Conservation (phyloP, 2,888 invertebrate genomes). For the Dromius quadrimaculatus region DNA sequence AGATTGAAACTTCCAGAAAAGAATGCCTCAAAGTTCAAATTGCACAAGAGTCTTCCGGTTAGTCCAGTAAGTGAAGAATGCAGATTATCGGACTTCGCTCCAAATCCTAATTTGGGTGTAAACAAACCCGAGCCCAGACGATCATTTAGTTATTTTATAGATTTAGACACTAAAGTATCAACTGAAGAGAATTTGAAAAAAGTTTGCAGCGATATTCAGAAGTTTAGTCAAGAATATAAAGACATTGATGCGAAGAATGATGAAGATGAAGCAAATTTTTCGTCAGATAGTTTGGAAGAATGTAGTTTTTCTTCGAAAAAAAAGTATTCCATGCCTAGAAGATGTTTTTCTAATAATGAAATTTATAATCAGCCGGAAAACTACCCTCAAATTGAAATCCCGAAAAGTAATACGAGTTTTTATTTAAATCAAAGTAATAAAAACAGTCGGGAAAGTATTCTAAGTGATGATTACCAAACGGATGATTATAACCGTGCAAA, state of each 20-base stretch:
- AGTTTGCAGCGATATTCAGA: constrained; percentile 65
- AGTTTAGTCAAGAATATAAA: constrained; percentile 63
- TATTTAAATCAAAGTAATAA: constrained; percentile 78
- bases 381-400: constrained; percentile 58
- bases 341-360: constrained; percentile 84
- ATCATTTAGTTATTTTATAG: constrained; percentile 76
- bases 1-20: constrained; percentile 63
- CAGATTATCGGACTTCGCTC: constrained; percentile 63
- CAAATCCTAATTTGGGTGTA: constrained; percentile 53
- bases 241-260: constrained; percentile 56
- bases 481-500: constrained; percentile 66
- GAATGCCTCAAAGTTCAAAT: constrained; percentile 63
- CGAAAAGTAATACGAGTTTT: constrained; percentile 80
- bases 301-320: constrained; percentile 69
- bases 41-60: constrained; percentile 81
- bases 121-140: constrained; percentile 66
- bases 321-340: constrained; percentile 70
- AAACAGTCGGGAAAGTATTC: constrained; percentile 82
- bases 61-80: constrained; percentile 84
- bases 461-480: constrained; percentile 78
- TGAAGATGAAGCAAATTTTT: constrained; percentile 74
- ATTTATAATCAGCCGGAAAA: constrained; percentile 69
- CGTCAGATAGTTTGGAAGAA: constrained; percentile 84
- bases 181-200: constrained; percentile 63
- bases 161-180: constrained; percentile 69